Base-by-base conservation (phyloP, 2,797 vertebrate genomes). In the Astyanax mexicanus region DNA sequence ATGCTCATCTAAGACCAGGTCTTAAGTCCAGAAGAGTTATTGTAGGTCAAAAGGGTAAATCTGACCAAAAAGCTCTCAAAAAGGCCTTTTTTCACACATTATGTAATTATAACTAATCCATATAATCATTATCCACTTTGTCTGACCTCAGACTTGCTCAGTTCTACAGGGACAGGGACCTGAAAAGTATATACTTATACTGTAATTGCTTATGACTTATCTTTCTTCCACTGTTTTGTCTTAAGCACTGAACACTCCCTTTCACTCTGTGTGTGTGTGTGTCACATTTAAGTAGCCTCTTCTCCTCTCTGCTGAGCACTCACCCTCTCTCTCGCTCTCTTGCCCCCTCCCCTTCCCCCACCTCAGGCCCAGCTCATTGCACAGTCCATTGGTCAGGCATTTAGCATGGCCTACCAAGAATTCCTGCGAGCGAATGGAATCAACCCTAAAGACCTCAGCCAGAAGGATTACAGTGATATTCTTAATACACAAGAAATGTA, bases 381-480 rank as follows among this genome's bases (percentile, higher is more conserved):
- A 78, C 98, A 99, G 92, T 99, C 98, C 77, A 99, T 99, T 0
- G 98, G 98, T 69, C 98, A 99, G 91, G 98, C 97, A 67, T 99
- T 99, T 87, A 99, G 98, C 0, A 97, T 99, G 89, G 98, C 98
- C 87, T 99, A 99, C 85, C 96, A 98, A 85, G 97, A 99, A 80
- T 99, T 99, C 87, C 92, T 99, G 83, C 89, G 96, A 86, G 96
- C 97, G 87, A 98, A 99, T 0, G 98, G 98, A 83, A 99, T 99
- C 90, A 98, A 99, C 87, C 98, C 98, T 0, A 97, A 98, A 42
- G 98, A 99, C 86, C 89, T 99, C 84, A 99, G 98, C 91, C 98
- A 99, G 92, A 99, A 98, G 86, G 97, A 99, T 44, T 99, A 98
- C 92, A 99, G 97, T 42, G 97, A 98, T 86, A 96, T 99, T 90